A percentile compares a stretch with the other conserved stretches of the same genome.
Conservation (phyloP, 2,888 invertebrate genomes). For the Pseudanteris insignis region DNA sequence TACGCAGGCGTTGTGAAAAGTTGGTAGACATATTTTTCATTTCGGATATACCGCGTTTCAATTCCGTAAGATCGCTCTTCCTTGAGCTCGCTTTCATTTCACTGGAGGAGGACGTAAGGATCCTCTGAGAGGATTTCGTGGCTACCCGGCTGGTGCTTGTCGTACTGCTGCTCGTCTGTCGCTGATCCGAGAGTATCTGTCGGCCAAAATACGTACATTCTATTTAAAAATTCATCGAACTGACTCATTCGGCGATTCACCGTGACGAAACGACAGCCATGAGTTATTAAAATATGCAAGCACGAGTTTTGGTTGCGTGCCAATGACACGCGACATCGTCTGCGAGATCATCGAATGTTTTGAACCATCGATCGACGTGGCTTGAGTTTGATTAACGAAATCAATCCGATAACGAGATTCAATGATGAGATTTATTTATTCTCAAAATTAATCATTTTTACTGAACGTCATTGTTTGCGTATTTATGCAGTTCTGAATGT, state of each 20-base stretch:
- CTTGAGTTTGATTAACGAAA: no score
- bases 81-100: conserved; percentile 85
- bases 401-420: no score
- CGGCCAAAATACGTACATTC: conserved; percentile 55
- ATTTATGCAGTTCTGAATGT: no score
- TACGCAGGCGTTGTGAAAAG: conserved; percentile 71
- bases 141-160: conserved; percentile 69
- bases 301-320: conserved; percentile 35
- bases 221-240: conserved; percentile 56
- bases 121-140: conserved; percentile 70
- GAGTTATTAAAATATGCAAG: no score
- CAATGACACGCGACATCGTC: no score
- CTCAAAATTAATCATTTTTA: no score
- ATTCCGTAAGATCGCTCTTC: conserved; percentile 81
- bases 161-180: conserved; percentile 68
- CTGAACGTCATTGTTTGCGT: no score
- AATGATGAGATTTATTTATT: no score
- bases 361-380: no score
- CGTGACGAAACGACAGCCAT: conserved; percentile 32
- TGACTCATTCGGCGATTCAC: conserved; percentile 45
- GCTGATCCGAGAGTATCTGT: conserved; percentile 64
- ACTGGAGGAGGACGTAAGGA: conserved; percentile 68
- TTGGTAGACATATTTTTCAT: conserved; percentile 77
- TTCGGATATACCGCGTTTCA: conserved; percentile 86
- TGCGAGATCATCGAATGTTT: no score